Percentiles rank a stretch among this genome's conserved stretches.
phyloP scores from a whole-genome alignment of 2,888 invertebrate species.

The Drosophila atripex region DNA sequence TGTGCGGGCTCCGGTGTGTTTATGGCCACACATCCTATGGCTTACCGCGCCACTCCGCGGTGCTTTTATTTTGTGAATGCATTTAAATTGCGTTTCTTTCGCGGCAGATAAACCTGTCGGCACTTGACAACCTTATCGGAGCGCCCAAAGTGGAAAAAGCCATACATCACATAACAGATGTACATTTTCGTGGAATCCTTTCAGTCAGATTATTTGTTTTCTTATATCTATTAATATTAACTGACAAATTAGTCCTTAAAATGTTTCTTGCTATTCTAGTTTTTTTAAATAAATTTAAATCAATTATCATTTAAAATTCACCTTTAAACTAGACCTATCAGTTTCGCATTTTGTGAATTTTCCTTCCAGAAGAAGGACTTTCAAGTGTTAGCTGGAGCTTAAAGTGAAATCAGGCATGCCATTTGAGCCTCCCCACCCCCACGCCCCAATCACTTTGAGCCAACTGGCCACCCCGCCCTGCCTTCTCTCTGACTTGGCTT shows the following conservation, averaged over 20 bases:
- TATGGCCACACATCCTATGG: slow-evolving; percentile 29
- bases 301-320: background rate
- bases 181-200: background rate
- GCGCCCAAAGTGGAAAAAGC: slow-evolving; percentile 7
- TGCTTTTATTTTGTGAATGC: slow-evolving; percentile 40
- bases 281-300: background rate
- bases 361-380: slow-evolving; percentile 20
- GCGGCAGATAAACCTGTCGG: slow-evolving; percentile 59
- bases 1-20: slow-evolving; percentile 15
- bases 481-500: slow-evolving; percentile 35
- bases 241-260: no score
- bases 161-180: background rate
- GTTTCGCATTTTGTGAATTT: slow-evolving; percentile 19
- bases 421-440: slow-evolving; percentile 12
- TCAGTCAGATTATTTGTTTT: no score
- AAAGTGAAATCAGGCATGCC: slow-evolving; percentile 34
- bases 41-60: slow-evolving; percentile 4
- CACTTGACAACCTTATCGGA: slow-evolving; percentile 37
- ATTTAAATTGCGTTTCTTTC: slow-evolving; percentile 48
- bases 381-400: slow-evolving; percentile 29
- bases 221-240: no score
- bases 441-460: background rate
- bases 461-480: background rate
- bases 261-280: no score
- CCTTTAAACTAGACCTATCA: background rate